Evolutionary conservation across 2,113 vertebrate species (phyloP).

Genomic region (Myrmecobius fasciatus): DNA sequence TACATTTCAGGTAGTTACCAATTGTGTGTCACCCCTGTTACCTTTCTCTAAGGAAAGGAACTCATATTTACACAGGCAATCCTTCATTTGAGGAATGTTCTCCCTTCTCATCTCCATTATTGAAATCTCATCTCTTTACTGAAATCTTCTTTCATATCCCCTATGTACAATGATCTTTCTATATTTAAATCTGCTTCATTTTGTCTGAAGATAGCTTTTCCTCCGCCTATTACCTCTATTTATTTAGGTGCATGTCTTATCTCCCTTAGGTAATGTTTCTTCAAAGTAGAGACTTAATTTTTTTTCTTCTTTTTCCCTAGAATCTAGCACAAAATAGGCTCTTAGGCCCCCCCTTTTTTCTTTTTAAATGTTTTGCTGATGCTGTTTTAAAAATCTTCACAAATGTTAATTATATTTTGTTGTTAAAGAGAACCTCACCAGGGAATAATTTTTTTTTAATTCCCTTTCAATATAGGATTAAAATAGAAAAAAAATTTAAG

Average conservation of each 20-base stretch:
- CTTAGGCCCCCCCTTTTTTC: neutral
- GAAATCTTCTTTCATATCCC: neutral
- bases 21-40: neutral
- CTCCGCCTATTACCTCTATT: neutral
- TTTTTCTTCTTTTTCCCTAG: neutral
- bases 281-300: no score
- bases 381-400: neutral
- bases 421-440: neutral
- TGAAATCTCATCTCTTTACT: neutral
- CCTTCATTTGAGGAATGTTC: neutral
- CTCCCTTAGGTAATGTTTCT: neutral
- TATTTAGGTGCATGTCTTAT: neutral
- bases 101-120: neutral
- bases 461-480: no score
- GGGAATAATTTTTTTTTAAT: neutral
- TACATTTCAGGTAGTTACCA: neutral
- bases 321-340: neutral
- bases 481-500: no score
- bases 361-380: neutral
- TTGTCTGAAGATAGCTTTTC: neutral
- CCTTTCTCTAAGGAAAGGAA: neutral
- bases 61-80: neutral
- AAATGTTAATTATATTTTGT: neutral
- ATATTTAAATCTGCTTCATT: neutral
- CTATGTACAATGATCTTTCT: neutral